Conservation (phyloP, 1,140 invertebrate species). For the Bombus cullumanus region DNA sequence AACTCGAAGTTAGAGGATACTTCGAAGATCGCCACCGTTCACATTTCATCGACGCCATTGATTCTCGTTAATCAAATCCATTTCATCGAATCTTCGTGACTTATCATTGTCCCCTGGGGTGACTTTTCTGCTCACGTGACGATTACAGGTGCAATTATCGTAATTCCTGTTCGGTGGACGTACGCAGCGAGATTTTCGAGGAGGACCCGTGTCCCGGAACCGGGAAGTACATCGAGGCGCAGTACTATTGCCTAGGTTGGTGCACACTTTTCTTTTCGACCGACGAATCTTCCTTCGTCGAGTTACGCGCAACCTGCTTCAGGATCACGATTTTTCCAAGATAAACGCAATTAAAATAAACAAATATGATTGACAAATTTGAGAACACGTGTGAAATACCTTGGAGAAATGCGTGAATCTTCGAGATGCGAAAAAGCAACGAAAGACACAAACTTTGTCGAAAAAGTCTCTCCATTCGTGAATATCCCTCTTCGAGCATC, state of each 20-base stretch:
- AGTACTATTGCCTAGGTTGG: slow-evolving; percentile 85
- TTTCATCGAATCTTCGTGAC: slow-evolving; percentile 32
- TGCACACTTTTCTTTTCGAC: slow-evolving; percentile 60
- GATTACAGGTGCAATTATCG: slow-evolving; percentile 79
- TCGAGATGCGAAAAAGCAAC: neutral
- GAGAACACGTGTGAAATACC: neutral
- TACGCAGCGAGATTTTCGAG: slow-evolving; percentile 83
- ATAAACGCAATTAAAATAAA: too few species aligned
- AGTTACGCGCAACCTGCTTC: neutral
- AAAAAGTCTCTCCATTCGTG: slow-evolving; percentile 59
- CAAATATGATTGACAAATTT: neutral
- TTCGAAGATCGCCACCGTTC: neutral
- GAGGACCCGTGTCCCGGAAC: slow-evolving; percentile 86
- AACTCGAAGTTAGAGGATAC: neutral
- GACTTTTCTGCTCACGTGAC: slow-evolving; percentile 72
- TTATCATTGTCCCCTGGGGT: slow-evolving; percentile 46
- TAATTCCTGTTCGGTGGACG: slow-evolving; percentile 80
- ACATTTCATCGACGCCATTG: slow-evolving; percentile 26
- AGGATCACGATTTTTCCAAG: slow-evolving; percentile 16
- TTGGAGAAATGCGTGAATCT: slow-evolving; percentile 23
- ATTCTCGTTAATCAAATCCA: slow-evolving; percentile 55
- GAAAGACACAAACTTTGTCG: slow-evolving; percentile 32
- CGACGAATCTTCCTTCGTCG: neutral
- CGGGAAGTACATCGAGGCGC: slow-evolving; percentile 85
- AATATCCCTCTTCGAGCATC: slow-evolving; percentile 11